These are phyloP conservation scores for Coronaproctus castanopsis DNA, from an alignment of 2,888 invertebrate genomes.

Conservation along the genomic window DNA sequence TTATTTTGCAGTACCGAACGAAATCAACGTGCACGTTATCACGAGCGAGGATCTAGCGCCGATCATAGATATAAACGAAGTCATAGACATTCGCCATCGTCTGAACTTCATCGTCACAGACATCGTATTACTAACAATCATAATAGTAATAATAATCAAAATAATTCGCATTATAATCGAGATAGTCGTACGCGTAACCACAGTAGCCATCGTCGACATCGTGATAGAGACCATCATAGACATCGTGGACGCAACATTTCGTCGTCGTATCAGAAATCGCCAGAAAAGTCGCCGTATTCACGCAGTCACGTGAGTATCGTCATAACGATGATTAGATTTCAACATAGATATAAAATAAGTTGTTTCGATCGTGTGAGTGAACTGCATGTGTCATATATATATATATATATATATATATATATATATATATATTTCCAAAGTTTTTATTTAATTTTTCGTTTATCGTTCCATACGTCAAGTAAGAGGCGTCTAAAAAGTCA, in stretches of 20 bases:
- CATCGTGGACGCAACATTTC: neutral
- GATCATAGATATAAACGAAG: constrained; percentile 69
- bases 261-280: constrained; percentile 2
- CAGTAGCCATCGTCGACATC: constrained; percentile 11
- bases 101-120: constrained; percentile 38
- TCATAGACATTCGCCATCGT: constrained; percentile 60
- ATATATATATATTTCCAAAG: too few species aligned
- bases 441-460: too few species aligned
- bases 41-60: constrained; percentile 54
- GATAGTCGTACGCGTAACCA: too few species aligned
- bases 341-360: too few species aligned
- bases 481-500: too few species aligned
- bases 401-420: too few species aligned
- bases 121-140: constrained; percentile 17
- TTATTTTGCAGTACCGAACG: constrained; percentile 35
- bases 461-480: too few species aligned
- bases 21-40: constrained; percentile 36
- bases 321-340: too few species aligned
- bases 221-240: constrained; percentile 9
- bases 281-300: constrained; percentile 8
- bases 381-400: neutral
- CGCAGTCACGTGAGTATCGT: constrained; percentile 9
- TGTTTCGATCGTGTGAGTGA: neutral
- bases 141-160: constrained; percentile 19
- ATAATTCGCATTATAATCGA: constrained; percentile 10